Conservation (phyloP, 2,888 invertebrate species). For the Caenorhabditis macrosperma region DNA sequence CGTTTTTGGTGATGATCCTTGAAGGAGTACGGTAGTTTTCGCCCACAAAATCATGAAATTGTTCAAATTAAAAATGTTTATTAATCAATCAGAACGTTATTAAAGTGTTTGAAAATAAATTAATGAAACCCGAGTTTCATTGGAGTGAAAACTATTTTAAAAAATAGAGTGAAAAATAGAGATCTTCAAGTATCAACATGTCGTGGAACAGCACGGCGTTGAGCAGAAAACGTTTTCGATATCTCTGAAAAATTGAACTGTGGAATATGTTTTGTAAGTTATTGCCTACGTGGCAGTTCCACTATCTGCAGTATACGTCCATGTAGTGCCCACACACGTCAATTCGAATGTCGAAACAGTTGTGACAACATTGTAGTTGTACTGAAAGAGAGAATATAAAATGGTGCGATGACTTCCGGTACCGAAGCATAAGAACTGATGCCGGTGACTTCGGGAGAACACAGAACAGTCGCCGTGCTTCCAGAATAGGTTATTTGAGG, state of each 20-base stretch:
- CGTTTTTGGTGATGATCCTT: no score
- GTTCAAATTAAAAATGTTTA: no score
- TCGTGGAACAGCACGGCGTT: not conserved
- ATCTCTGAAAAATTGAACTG: not conserved
- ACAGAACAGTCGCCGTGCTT: not conserved
- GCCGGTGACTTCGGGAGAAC: not conserved
- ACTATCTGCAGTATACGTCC: not conserved
- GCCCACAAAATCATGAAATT: not conserved
- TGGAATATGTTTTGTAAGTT: not conserved
- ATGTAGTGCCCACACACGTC: not conserved
- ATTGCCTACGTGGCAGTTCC: not conserved
- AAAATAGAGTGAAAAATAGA: no score
- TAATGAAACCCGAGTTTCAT: no score
- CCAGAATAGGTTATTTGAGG: not conserved
- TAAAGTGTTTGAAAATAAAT: not conserved
- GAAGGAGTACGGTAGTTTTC: not conserved
- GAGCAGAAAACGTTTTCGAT: not conserved
- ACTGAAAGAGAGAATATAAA: not conserved
- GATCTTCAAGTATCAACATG: no score
- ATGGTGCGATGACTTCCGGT: not conserved
- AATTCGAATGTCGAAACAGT: not conserved
- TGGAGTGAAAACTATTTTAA: no score
- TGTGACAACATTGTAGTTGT: not conserved
- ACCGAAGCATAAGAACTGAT: not conserved
- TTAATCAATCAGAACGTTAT: no score